A percentile compares a stretch with the other conserved stretches of the same genome.
phyloP scores from a whole-genome alignment of 2,797 vertebrate species.

The Bradypus variegatus region DNA sequence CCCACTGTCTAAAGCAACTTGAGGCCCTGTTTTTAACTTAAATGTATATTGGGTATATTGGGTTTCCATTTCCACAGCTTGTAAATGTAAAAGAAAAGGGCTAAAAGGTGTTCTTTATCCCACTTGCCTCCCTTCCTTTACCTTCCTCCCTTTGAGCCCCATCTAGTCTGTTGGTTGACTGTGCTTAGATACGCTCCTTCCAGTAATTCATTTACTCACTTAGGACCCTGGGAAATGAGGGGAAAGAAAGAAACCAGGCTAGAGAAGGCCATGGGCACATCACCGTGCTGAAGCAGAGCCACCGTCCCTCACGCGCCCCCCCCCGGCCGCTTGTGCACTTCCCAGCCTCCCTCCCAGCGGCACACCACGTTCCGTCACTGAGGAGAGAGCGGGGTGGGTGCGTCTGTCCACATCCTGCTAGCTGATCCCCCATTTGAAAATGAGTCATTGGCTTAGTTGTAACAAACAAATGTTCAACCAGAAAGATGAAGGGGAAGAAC shows the following conservation, averaged over 20 bases:
- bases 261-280: neutral
- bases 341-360: neutral
- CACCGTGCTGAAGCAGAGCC: neutral
- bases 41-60: neutral
- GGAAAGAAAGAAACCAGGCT: neutral
- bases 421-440: neutral
- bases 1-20: too few species aligned
- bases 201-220: neutral
- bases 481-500: neutral
- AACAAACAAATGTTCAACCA: neutral
- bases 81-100: neutral
- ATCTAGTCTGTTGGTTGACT: neutral
- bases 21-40: too few species aligned
- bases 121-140: neutral
- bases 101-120: neutral
- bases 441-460: neutral
- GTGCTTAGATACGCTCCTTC: neutral
- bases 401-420: neutral
- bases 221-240: neutral
- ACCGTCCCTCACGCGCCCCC: accelerated
- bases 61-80: neutral
- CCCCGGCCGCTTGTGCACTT: too few species aligned
- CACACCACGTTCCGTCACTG: neutral
- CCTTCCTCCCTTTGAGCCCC: neutral
- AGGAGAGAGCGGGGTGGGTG: neutral